Evolutionary conservation across 2,888 invertebrate genomes (phyloP), one percentile per base, ranked within the genome.

Genomic region (Lochmaea capreae): DNA sequence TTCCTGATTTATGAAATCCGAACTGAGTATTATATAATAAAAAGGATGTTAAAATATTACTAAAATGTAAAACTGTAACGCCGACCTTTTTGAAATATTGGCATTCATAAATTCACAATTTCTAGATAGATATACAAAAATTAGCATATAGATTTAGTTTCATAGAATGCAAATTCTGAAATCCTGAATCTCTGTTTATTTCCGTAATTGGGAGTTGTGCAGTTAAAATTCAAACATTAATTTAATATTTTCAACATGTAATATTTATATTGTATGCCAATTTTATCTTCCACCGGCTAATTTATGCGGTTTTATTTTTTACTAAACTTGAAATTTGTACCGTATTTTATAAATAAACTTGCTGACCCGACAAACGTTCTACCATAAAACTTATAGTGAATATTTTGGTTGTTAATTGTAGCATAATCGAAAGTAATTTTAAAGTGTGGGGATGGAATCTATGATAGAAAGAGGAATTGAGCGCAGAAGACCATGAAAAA

Each of bases 231-330:
- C 69, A 63, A 52, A 52, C 62, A 62, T 39, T 62, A 61, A 69
- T 69, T 69, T 69, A 62, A 69, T 69, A 62, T 63, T 62, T 69
- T 69, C 69, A 69, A 69, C 69, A 54, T 69, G 69, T 54, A 69
- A 54, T 63, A 69, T 69, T 67, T 69, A 69, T 62, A 52, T 39
- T 33, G 18, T 63, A 26, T 62, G 69, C 58, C 69, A 62, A 69
- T 63, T 69, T 69, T 62, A 69, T 62, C 39, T 69, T 70, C 43
- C 70, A 63, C 22, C 39, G 18, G 63, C 22, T 57, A 46, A 12
- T 70, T 69, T 52, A 59, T 18, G 52, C 54, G 18, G 16, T 16
- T 18, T 9, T 18, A n/a, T n/a, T 16, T 49, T 49, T n/a, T 8
- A 39, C 9, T 9, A 8, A 39, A 9, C 33, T 22, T 22, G 22